These are phyloP conservation scores for Euschistus heros DNA, from an alignment of 1,140 invertebrate genomes.

Conservation along the genomic window DNA sequence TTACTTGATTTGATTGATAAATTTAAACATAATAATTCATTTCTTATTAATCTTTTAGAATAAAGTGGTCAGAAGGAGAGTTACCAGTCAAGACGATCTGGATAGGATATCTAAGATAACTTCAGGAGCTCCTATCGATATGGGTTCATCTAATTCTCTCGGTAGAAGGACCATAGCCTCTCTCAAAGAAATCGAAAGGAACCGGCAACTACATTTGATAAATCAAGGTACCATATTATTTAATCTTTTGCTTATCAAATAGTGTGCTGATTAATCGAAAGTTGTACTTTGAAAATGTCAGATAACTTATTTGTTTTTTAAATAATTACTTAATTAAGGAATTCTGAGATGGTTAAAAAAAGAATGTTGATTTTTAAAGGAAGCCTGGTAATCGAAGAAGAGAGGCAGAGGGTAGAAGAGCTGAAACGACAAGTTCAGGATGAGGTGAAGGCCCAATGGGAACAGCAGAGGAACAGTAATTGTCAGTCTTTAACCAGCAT, in stretches of 20 bases:
- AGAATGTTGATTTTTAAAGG: slow-evolving; percentile 40
- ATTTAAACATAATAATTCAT: neutral
- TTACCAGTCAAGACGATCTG: slow-evolving; percentile 61
- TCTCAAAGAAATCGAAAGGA: slow-evolving; percentile 78
- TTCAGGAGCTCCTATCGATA: slow-evolving; percentile 62
- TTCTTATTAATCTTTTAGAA: slow-evolving; percentile 2
- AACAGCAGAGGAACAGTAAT: slow-evolving; percentile 53
- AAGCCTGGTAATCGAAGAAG: slow-evolving; percentile 81
- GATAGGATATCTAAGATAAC: slow-evolving; percentile 77
- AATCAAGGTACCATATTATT: slow-evolving; percentile 61
- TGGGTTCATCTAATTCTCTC: slow-evolving; percentile 41
- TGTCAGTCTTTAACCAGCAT: slow-evolving; percentile 58
- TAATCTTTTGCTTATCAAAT: neutral
- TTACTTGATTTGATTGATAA: neutral
- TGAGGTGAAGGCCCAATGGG: slow-evolving; percentile 77
- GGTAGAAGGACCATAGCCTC: slow-evolving; percentile 78
- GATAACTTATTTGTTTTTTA: neutral
- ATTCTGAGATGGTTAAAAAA: neutral
- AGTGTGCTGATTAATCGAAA: neutral
- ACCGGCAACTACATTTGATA: slow-evolving; percentile 72
- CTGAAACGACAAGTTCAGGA: slow-evolving; percentile 76
- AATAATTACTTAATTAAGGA: neutral
- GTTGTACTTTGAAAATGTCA: neutral
- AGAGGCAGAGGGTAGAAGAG: slow-evolving; percentile 73
- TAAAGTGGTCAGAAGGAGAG: neutral